Conservation (phyloP, 2,888 invertebrate species). For the Homarus gammarus region DNA sequence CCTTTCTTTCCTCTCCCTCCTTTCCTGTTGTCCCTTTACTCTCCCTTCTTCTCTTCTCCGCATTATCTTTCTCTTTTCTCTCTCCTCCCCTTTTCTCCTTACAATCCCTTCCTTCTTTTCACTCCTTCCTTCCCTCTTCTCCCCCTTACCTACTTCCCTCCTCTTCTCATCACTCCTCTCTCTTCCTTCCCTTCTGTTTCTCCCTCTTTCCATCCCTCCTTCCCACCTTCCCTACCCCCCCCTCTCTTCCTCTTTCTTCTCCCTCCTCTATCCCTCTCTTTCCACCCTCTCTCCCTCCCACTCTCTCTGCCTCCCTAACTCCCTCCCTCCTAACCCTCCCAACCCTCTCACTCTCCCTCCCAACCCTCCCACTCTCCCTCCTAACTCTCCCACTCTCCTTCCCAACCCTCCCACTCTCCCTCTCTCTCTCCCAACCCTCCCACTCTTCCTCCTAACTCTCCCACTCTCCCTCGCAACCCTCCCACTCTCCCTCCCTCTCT, state of each 20-base stretch:
- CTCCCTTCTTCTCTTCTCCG: neutral
- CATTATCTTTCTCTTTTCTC: neutral
- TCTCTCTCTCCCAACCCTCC: neutral
- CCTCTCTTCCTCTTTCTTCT: conserved; percentile 6
- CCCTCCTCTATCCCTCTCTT: neutral
- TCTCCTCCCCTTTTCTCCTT: neutral
- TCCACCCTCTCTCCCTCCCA: conserved; percentile 3
- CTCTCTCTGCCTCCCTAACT: neutral
- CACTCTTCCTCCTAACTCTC: conserved; percentile 1
- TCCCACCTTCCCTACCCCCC: neutral
- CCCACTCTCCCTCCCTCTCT: neutral
- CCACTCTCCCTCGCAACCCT: neutral
- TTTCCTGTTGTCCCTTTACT: neutral
- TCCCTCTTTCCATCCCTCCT: neutral
- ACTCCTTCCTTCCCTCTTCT: conserved; percentile 10
- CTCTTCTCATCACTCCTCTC: neutral
- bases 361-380: neutral
- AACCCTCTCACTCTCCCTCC: neutral
- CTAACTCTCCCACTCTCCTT: too few species aligned
- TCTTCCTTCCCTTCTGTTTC: neutral
- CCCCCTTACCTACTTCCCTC: neutral
- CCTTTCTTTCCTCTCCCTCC: neutral
- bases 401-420: neutral
- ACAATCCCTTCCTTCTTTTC: neutral
- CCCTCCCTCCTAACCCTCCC: neutral